Percentiles rank a stretch among this genome's conserved stretches.
Evolutionary conservation across 2,113 vertebrate genomes (phyloP).

Genomic region (Ranitomeya variabilis): DNA sequence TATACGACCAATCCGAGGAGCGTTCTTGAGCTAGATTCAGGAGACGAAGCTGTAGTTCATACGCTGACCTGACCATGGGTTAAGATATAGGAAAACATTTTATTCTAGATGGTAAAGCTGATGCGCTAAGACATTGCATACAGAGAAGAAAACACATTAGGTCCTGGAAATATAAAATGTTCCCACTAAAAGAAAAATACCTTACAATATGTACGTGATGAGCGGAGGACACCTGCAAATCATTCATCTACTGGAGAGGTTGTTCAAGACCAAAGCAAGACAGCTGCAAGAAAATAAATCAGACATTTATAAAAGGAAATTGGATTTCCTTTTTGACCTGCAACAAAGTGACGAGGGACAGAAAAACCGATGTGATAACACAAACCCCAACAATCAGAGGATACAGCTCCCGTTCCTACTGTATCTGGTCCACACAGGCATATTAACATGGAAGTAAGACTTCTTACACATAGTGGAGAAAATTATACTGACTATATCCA

Average conservation of each 20-base stretch:
- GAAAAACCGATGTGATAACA: background rate
- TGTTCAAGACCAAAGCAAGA: background rate
- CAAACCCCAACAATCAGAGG: background rate
- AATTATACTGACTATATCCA: background rate
- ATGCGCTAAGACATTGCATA: background rate
- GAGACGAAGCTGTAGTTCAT: background rate
- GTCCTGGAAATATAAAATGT: constrained; percentile 12
- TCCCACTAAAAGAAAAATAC: background rate
- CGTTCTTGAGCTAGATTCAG: constrained; percentile 3
- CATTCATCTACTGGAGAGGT: background rate
- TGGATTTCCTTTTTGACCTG: constrained; percentile 6
- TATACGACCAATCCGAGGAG: background rate
- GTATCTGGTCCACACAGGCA: too few relatives aligned
- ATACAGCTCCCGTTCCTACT: background rate
- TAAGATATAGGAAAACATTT: background rate
- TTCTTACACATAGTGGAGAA: background rate
- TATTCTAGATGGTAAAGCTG: background rate
- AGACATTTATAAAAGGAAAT: background rate
- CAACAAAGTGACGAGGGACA: background rate
- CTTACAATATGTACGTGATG: background rate
- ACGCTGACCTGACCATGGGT: background rate
- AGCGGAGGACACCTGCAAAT: background rate
- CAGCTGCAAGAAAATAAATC: background rate
- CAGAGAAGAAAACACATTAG: constrained; percentile 19
- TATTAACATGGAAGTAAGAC: too few relatives aligned